A percentile compares a stretch with the other conserved stretches of the same genome.
Evolutionary conservation across 2,113 vertebrate genomes (phyloP).

Genomic region (Pelvicachromis taeniatus): DNA sequence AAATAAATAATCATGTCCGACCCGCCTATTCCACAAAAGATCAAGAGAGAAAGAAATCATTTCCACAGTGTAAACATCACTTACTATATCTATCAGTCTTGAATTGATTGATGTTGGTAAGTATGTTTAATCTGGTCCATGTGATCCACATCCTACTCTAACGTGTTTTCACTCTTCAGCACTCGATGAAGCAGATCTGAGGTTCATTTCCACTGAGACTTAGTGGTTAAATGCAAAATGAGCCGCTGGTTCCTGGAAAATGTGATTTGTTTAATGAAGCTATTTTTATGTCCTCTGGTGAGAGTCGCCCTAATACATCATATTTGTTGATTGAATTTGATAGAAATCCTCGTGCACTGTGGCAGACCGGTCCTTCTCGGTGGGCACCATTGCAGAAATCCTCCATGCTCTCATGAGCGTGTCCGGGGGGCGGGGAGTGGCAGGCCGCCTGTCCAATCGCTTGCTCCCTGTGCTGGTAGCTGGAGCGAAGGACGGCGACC

Average conservation of each 20-base stretch:
- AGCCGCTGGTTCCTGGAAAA: neutral
- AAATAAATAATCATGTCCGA: neutral
- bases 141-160: no score
- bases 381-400: slow-evolving; percentile 80
- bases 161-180: neutral
- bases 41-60: no score
- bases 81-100: no score
- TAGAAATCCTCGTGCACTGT: slow-evolving; percentile 81
- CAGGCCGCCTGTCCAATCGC: slow-evolving; percentile 75
- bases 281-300: neutral
- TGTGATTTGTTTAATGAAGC: neutral
- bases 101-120: no score
- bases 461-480: slow-evolving; percentile 77
- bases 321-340: neutral
- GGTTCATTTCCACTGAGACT: neutral
- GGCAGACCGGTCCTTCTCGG: slow-evolving; percentile 84
- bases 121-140: no score
- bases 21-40: neutral
- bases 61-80: no score
- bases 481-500: slow-evolving; percentile 71
- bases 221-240: neutral
- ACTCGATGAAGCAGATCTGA: neutral
- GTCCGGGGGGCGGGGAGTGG: slow-evolving; percentile 53
- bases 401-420: slow-evolving; percentile 71
- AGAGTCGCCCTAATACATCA: neutral